phyloP scores from a whole-genome alignment of 92 coral and sea anemone species.

The Plumapathes pennacea region DNA sequence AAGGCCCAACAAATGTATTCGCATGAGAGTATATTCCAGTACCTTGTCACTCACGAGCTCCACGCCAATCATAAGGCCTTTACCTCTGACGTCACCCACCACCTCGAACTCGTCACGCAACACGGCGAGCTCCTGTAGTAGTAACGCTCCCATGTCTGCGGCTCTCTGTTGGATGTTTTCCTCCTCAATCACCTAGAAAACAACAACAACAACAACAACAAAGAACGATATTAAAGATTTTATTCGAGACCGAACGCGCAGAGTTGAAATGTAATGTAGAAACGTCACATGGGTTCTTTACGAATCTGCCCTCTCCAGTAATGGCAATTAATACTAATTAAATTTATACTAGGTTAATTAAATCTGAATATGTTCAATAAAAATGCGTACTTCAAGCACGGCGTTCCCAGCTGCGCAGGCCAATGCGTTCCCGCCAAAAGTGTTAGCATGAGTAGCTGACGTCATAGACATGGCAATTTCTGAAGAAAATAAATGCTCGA shows the following conservation, averaged over 20 bases:
- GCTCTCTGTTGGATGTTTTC: slow-evolving; percentile 76
- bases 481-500: slow-evolving; percentile 15
- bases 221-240: too few relatives aligned
- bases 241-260: too few relatives aligned
- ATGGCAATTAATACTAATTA: too few relatives aligned
- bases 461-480: slow-evolving; percentile 90
- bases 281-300: too few relatives aligned
- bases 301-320: too few relatives aligned
- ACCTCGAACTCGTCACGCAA: slow-evolving; percentile 81
- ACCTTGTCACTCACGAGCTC: slow-evolving; percentile 94
- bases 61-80: slow-evolving; percentile 92
- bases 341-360: too few relatives aligned
- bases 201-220: too few relatives aligned
- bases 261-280: too few relatives aligned
- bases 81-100: slow-evolving; percentile 99
- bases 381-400: slow-evolving; percentile 95
- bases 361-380: too few relatives aligned
- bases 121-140: slow-evolving; percentile 59
- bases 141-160: slow-evolving; percentile 71
- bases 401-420: slow-evolving; percentile 93
- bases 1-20: too few relatives aligned
- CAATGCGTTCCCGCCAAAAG: slow-evolving; percentile 92
- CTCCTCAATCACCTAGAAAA: slow-evolving; percentile 87
- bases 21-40: too few relatives aligned
- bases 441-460: slow-evolving; percentile 86